These are phyloP conservation scores for Hycleus phaleratus DNA, from an alignment of 1,140 invertebrate species.

Conservation along the genomic window DNA sequence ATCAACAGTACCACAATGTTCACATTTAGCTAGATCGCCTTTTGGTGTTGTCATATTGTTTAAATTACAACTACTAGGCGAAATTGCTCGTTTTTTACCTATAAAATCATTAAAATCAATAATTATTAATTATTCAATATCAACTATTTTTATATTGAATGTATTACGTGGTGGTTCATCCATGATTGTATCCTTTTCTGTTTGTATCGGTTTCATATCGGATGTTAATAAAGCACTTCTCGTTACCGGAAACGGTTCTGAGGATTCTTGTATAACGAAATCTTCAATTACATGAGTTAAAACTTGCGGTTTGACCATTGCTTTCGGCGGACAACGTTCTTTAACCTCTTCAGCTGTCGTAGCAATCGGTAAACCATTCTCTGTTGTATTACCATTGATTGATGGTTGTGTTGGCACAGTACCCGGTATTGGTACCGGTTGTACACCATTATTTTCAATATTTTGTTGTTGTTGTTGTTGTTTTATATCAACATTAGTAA, in stretches of 20 bases:
- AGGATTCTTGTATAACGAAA: slow-evolving; percentile 91
- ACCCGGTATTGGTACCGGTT: slow-evolving; percentile 35
- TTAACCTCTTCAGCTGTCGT: slow-evolving; percentile 52
- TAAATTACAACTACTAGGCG: slow-evolving; percentile 31
- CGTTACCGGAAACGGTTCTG: slow-evolving; percentile 82
- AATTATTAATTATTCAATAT: slow-evolving; percentile 9
- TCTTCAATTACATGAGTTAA: slow-evolving; percentile 95
- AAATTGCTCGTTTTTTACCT: slow-evolving; percentile 30
- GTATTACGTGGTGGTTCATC: slow-evolving; percentile 67
- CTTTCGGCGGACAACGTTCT: slow-evolving; percentile 60
- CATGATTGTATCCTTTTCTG: slow-evolving; percentile 44
- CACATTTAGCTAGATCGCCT: slow-evolving; percentile 60
- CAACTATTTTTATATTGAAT: not conserved
- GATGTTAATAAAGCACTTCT: slow-evolving; percentile 45
- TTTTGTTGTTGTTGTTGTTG: slow-evolving; percentile 3
- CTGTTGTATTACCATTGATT: slow-evolving; percentile 27
- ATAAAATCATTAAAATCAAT: slow-evolving; percentile 24
- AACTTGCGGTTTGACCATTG: slow-evolving; percentile 93
- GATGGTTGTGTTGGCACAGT: slow-evolving; percentile 32
- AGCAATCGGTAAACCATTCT: slow-evolving; percentile 36
- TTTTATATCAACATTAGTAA: too few species aligned
- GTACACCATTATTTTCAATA: slow-evolving; percentile 17
- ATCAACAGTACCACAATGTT: slow-evolving; percentile 69
- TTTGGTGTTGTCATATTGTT: slow-evolving; percentile 27
- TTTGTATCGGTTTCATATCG: slow-evolving; percentile 39